Base-by-base conservation (phyloP, 2,888 invertebrate genomes). In the Altica lythri region DNA sequence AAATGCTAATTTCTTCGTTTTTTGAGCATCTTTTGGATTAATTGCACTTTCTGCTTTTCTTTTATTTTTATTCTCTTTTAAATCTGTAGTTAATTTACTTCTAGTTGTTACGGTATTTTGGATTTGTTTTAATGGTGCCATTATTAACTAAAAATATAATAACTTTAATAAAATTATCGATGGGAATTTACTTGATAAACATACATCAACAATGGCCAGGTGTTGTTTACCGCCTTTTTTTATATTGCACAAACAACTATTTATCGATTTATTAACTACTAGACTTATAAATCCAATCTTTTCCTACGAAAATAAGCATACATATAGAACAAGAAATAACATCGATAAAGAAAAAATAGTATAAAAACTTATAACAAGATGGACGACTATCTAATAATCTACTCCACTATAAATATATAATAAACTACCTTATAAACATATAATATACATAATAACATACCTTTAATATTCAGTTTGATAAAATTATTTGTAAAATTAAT, bases 31-130 rank as follows among this genome's bases (percentile, higher is more conserved):
- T 86, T 75, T 89, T 90, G 35, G 85, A 70, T 2, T 91, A 91
- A 51, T n/a, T n/a, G 90, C 91, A 60, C 83, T 84, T 35, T 87
- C 86, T 1, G 92, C 92, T 81, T 92, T 92, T 70, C 92, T 81
- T 74, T 92, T 92, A 44, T 81, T 81, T 72, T 79, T 60, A 34
- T 48, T 45, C 54, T 58, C 49, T 53, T 55, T 48, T 56, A 61
- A 53, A 55, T 61, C 35, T 34, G 48, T 44, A 22, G 64, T 57
- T 1, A 66, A 52, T 55, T 65, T 68, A 76, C 83, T 85, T 72
- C 86, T 80, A 57, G 86, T 84, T 78, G 67, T 55, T 14, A 70
- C 57, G 17, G 60, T 53, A 16, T 55, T 52, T 69, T 80, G 79
- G 62, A 75, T 77, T 67, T 78, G 78, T 62, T 79, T 79, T 69